These are phyloP conservation scores for Molossus molossus DNA, from an alignment of 2,797 vertebrate species.

Conservation along the genomic window DNA sequence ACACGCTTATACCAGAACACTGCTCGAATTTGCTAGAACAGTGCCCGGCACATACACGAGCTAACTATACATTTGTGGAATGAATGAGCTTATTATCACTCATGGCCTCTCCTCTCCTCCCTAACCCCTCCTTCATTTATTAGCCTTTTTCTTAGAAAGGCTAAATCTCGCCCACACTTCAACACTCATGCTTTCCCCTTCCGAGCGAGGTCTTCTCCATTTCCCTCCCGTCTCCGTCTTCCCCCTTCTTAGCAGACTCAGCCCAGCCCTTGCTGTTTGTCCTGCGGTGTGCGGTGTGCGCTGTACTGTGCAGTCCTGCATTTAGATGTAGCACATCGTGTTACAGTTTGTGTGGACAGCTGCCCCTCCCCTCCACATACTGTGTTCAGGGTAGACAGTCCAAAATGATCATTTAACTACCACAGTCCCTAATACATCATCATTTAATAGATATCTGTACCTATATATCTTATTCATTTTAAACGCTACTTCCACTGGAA, in stretches of 20 bases:
- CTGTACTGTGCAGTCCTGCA: background rate
- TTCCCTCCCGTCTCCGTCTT: background rate
- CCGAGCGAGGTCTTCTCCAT: background rate
- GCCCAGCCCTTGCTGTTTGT: background rate
- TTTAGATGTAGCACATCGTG: background rate
- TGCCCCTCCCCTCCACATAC: background rate
- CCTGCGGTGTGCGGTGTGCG: background rate
- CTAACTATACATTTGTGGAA: background rate
- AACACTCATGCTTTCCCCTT: background rate
- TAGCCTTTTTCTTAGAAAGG: background rate
- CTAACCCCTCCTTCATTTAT: background rate
- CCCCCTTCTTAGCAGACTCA: background rate
- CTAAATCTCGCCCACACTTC: background rate
- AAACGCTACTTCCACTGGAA: constrained; percentile 31
- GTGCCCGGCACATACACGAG: no score
- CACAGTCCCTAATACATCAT: background rate
- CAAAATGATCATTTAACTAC: constrained; percentile 16
- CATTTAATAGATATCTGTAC: background rate
- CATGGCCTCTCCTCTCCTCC: background rate
- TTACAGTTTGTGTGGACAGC: background rate
- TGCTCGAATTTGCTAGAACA: background rate
- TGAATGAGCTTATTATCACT: background rate
- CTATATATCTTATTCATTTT: background rate
- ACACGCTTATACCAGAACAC: background rate
- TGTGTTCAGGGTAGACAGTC: background rate